phyloP scores from a whole-genome alignment of 2,888 invertebrate genomes.

The Rugalucina vietnamica region DNA sequence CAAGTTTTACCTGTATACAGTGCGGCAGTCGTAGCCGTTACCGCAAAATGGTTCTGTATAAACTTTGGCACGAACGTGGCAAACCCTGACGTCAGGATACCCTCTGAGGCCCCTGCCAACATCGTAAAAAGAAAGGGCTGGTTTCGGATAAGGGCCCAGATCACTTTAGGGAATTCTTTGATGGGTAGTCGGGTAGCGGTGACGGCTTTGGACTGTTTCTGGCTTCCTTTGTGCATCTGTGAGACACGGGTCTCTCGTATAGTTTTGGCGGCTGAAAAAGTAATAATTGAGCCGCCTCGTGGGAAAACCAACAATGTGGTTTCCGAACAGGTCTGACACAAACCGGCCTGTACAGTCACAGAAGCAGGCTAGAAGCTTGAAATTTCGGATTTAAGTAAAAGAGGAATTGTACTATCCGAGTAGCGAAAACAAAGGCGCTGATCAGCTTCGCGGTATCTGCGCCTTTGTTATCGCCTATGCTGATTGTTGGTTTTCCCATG shows the following conservation, averaged over 20 bases:
- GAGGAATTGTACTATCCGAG: too few relatives aligned
- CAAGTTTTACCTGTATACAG: slow-evolving; percentile 87
- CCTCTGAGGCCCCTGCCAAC: slow-evolving; percentile 87
- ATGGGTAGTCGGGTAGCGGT: slow-evolving; percentile 43
- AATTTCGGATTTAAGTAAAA: too few relatives aligned
- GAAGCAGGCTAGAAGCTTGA: too few relatives aligned
- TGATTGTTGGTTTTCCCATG: too few relatives aligned
- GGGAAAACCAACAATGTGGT: too few relatives aligned
- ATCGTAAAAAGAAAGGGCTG: slow-evolving; percentile 87
- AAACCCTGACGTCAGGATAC: slow-evolving; percentile 85
- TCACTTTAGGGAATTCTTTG: slow-evolving; percentile 61
- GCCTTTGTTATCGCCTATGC: too few relatives aligned
- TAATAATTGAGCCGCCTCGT: too few relatives aligned
- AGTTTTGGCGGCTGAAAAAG: slow-evolving; percentile 67
- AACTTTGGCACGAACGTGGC: slow-evolving; percentile 91
- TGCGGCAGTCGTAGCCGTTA: slow-evolving; percentile 88
- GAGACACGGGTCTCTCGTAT: slow-evolving; percentile 67
- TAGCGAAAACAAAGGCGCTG: too few relatives aligned
- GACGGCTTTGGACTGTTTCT: slow-evolving; percentile 45
- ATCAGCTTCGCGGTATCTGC: too few relatives aligned
- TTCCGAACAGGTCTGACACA: too few relatives aligned
- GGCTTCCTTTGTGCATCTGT: slow-evolving; percentile 70
- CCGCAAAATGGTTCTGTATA: slow-evolving; percentile 90
- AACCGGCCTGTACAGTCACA: too few relatives aligned
- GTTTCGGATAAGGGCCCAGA: slow-evolving; percentile 67